Conservation (phyloP, 2,888 invertebrate genomes). For the Hyppa rectilinea region DNA sequence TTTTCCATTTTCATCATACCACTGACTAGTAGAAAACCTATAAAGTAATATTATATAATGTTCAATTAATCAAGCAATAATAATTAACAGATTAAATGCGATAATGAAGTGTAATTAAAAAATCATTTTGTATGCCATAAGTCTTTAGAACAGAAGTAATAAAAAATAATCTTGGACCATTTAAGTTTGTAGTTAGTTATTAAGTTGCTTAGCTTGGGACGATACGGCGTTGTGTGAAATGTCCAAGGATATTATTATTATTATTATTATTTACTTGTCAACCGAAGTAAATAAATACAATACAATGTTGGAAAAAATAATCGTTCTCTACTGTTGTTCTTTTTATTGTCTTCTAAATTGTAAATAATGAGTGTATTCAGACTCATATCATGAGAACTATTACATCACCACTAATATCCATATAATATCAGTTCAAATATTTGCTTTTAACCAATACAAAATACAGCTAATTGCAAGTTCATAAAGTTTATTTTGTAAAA, state of each 20-base stretch:
- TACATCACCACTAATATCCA: neutral
- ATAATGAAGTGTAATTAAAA: constrained; percentile 29
- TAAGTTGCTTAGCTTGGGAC: no score
- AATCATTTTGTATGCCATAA: constrained; percentile 26
- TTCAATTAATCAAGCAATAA: neutral
- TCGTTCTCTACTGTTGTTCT: constrained; percentile 4
- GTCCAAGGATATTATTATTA: no score
- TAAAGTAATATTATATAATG: constrained; percentile 50
- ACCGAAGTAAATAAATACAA: constrained; percentile 15
- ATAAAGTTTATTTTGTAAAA: constrained; percentile 18
- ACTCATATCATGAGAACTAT: constrained; percentile 15
- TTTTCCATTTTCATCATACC: constrained; percentile 95
- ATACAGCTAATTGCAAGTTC: neutral
- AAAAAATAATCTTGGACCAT: constrained; percentile 23
- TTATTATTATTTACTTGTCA: constrained; percentile 25
- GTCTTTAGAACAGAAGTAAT: constrained; percentile 22
- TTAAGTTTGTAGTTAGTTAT: no score
- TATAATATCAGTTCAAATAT: neutral
- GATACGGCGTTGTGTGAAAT: no score
- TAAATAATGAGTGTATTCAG: neutral
- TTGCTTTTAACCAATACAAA: constrained; percentile 1
- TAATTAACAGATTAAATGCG: constrained; percentile 9
- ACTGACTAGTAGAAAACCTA: constrained; percentile 95
- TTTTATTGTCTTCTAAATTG: neutral
- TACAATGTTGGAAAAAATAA: constrained; percentile 12